A percentile compares a stretch with the other conserved stretches of the same genome.
Evolutionary conservation across 2,888 invertebrate genomes (phyloP).

Genomic region (Chesias legatella): DNA sequence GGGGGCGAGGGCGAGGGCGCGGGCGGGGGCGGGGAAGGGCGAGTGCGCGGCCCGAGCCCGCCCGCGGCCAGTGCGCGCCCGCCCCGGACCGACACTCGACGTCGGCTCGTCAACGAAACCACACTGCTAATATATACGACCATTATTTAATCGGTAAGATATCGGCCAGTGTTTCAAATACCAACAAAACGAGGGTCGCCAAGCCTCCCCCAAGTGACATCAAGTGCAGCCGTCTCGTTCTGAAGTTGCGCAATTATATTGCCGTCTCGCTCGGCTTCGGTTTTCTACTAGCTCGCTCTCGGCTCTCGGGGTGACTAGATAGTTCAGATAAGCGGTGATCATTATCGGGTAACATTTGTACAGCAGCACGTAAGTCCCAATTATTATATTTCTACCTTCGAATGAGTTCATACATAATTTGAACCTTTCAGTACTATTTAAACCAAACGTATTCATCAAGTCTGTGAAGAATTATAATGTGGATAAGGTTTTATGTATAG

Average conservation of each 20-base stretch:
- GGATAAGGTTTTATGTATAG: too few relatives aligned
- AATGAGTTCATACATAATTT: too few relatives aligned
- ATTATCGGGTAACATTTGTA: constrained; percentile 52
- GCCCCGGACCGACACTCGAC: constrained; percentile 79
- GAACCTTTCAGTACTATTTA: too few relatives aligned
- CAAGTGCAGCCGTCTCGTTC: constrained; percentile 53
- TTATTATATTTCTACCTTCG: too few relatives aligned
- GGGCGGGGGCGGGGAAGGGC: constrained; percentile 43
- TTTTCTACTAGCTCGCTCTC: constrained; percentile 39
- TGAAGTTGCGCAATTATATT: constrained; percentile 59
- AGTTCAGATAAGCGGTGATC: constrained; percentile 49
- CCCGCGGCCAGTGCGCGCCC: constrained; percentile 73
- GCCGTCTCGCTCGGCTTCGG: constrained; percentile 46
- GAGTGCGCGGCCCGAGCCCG: constrained; percentile 40
- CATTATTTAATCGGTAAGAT: constrained; percentile 75
- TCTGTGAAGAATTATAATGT: too few relatives aligned
- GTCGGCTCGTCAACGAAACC: constrained; percentile 78
- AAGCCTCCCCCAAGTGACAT: constrained; percentile 25
- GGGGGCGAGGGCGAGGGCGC: constrained; percentile 44
- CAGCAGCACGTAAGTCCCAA: constrained; percentile 61
- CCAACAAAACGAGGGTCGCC: constrained; percentile 2
- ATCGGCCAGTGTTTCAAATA: constrained; percentile 51
- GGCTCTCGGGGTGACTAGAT: constrained; percentile 56
- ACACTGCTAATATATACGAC: constrained; percentile 70
- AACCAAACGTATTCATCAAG: not conserved